Evolutionary conservation across 2,797 vertebrate genomes (phyloP).

Genomic region (Sardinella longiceps): DNA sequence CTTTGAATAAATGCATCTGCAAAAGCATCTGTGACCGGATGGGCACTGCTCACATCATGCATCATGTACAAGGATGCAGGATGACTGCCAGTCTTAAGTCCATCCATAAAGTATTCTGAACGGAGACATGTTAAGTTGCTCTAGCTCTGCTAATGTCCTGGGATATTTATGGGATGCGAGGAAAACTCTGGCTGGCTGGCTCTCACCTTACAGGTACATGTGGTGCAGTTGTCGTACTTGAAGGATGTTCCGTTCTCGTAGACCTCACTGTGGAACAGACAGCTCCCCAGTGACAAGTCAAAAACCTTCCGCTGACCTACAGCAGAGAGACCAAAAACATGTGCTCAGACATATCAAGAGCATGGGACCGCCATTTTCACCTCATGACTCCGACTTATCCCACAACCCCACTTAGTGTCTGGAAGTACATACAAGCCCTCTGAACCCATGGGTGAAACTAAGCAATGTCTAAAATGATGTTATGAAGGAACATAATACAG

Average conservation of each 20-base stretch:
- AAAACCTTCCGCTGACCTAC: slow-evolving; percentile 98
- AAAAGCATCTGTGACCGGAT: background rate
- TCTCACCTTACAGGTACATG: slow-evolving; percentile 87
- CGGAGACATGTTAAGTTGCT: background rate
- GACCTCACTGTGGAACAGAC: slow-evolving; percentile 93
- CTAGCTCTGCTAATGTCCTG: background rate
- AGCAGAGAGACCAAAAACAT: slow-evolving; percentile 30
- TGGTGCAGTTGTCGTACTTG: slow-evolving; percentile 88
- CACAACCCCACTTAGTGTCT: background rate
- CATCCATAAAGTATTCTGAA: background rate
- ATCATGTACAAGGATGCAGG: background rate
- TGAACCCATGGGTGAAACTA: background rate
- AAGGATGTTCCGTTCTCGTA: slow-evolving; percentile 89
- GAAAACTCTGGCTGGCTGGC: background rate
- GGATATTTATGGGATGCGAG: background rate
- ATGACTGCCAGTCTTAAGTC: background rate
- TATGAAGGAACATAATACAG: background rate
- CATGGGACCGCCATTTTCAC: background rate
- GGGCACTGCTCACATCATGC: background rate
- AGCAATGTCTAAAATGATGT: background rate
- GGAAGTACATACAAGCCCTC: background rate
- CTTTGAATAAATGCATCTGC: background rate
- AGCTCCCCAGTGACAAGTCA: slow-evolving; percentile 91
- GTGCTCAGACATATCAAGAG: slow-evolving; percentile 1
- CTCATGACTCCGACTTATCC: background rate